Conservation (phyloP, 2,888 invertebrate genomes). For the Orchesella flavescens region DNA sequence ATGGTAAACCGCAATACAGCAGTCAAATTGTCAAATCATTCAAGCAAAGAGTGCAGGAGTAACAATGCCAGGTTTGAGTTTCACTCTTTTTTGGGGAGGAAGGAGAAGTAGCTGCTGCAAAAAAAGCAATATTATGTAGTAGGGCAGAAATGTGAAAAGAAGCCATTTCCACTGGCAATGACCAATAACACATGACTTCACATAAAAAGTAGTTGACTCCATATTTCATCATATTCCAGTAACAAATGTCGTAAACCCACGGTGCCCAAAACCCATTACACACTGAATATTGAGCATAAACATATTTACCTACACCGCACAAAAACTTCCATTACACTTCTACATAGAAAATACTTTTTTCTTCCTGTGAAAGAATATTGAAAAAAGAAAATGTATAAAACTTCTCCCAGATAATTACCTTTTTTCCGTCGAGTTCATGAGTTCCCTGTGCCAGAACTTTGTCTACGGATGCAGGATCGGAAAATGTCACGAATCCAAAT, state of each 20-base stretch:
- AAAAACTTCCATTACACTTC: not conserved
- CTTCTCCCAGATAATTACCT: conserved; percentile 79
- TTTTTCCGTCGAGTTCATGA: conserved; percentile 99
- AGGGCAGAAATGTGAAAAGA: conserved; percentile 24
- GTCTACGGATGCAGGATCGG: conserved; percentile 98
- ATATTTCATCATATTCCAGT: conserved; percentile 75
- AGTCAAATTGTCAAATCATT: conserved; percentile 27
- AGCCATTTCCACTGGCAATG: conserved; percentile 30
- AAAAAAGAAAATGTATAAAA: conserved; percentile 16
- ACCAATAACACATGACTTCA: conserved; percentile 40
- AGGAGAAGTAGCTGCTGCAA: not conserved
- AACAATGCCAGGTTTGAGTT: not conserved
- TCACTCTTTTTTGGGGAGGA: not conserved
- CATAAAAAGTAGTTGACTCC: conserved; percentile 31
- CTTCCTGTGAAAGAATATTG: not conserved
- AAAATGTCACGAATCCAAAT: conserved; percentile 99
- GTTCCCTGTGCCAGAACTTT: conserved; percentile 98
- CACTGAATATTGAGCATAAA: conserved; percentile 14
- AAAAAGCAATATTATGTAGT: not conserved
- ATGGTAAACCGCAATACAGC: conserved; percentile 15
- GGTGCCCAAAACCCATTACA: not conserved
- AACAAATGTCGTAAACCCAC: conserved; percentile 75
- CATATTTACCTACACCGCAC: not conserved
- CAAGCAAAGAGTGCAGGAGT: not conserved
- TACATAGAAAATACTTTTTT: not conserved